Conservation (phyloP, 1,140 invertebrate genomes). For the Cyrtorhinus lividipennis region DNA sequence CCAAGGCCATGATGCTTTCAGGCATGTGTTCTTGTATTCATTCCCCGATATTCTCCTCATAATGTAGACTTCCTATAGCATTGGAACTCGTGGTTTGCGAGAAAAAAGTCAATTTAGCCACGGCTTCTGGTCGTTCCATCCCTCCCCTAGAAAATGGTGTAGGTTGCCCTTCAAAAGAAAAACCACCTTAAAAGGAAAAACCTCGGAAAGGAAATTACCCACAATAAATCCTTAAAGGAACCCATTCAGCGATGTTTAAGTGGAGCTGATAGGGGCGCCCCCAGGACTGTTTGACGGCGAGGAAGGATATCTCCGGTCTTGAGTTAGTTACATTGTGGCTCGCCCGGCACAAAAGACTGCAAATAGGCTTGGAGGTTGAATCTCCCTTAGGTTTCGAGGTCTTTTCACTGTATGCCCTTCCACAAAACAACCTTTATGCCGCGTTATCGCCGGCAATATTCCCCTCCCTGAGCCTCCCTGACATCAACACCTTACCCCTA, state of each 20-base stretch:
- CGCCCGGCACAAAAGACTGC: not conserved
- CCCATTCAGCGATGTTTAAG: slow-evolving; percentile 4
- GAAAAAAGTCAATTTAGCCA: too few species aligned
- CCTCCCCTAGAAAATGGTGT: not conserved
- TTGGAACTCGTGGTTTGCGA: too few species aligned
- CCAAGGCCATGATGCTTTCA: too few species aligned
- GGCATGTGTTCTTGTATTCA: too few species aligned
- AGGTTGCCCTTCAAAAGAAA: not conserved
- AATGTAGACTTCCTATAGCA: too few species aligned
- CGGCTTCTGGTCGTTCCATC: not conserved
- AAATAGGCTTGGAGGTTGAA: slow-evolving; percentile 9
- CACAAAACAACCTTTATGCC: not conserved
- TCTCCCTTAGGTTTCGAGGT: too few species aligned
- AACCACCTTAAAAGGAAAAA: not conserved
- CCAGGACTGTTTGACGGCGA: not conserved
- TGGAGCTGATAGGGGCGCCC: slow-evolving; percentile 5
- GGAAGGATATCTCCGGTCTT: not conserved
- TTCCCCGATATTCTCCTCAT: too few species aligned
- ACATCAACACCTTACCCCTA: too few species aligned
- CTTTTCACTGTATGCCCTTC: too few species aligned
- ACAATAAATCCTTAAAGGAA: not conserved
- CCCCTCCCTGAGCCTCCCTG: not conserved
- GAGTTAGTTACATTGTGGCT: slow-evolving; percentile 2
- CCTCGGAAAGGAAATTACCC: slow-evolving; percentile 2
- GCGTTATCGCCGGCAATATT: not conserved